phyloP scores from a whole-genome alignment of 1,140 invertebrate species.

The Daktulosphaira vitifoliae region DNA sequence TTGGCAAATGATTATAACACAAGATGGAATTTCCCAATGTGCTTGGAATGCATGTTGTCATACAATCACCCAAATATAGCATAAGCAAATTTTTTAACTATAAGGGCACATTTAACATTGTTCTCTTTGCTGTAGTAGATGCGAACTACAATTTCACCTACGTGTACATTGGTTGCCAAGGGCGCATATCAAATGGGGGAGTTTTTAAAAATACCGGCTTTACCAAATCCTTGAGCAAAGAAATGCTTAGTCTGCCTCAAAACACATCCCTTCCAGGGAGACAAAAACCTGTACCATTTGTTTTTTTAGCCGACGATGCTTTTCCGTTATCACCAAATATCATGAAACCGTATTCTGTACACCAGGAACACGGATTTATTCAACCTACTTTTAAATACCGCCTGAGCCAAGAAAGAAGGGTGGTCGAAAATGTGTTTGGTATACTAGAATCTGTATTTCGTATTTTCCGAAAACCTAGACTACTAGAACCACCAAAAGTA shows the following conservation, averaged over 20 bases:
- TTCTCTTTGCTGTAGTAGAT: constrained; percentile 43
- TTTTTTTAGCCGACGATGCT: constrained; percentile 29
- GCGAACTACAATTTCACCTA: constrained; percentile 40
- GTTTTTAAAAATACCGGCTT: constrained; percentile 19
- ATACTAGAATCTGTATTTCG: constrained; percentile 38
- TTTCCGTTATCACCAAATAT: constrained; percentile 18
- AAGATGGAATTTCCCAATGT: constrained; percentile 47
- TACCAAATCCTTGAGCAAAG: neutral
- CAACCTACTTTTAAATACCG: constrained; percentile 44
- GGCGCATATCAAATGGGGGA: constrained; percentile 41
- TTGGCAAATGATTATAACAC: constrained; percentile 41
- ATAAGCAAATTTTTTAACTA: constrained; percentile 47
- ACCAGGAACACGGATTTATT: neutral
- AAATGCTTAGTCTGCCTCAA: constrained; percentile 5
- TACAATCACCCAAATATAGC: constrained; percentile 41
- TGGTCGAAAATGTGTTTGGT: constrained; percentile 45
- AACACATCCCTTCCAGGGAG: neutral
- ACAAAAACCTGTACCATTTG: constrained; percentile 1
- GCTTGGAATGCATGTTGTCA: constrained; percentile 45
- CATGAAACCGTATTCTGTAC: constrained; percentile 18
- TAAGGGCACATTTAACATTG: constrained; percentile 45
- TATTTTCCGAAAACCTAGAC: constrained; percentile 32
- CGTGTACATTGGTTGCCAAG: constrained; percentile 36
- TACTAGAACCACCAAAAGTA: constrained; percentile 30
- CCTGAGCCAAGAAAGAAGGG: constrained; percentile 41